Percentiles rank a stretch among this genome's conserved stretches.
Conservation (phyloP, 1,140 invertebrate species). For the Drosophila pruinosa region DNA sequence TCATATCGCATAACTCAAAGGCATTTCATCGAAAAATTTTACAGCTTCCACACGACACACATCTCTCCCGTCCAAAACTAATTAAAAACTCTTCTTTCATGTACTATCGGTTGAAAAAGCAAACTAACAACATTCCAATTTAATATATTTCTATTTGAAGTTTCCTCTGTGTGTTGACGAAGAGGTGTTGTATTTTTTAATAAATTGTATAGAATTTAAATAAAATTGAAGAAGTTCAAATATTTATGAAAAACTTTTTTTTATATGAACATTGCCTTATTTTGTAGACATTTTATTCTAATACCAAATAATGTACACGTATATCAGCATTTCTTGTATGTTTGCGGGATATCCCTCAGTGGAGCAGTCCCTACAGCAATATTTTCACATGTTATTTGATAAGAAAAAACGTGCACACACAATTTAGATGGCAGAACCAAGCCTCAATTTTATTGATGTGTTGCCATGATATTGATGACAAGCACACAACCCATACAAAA, state of each 20-base stretch:
- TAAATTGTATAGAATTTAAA: too few species aligned
- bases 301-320: too few species aligned
- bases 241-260: too few species aligned
- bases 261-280: too few species aligned
- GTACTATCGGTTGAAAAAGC: conserved; percentile 33
- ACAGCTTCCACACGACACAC: conserved; percentile 2
- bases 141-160: conserved; percentile 21
- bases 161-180: not conserved
- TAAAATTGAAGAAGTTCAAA: too few species aligned
- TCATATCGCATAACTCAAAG: conserved; percentile 56
- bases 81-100: conserved; percentile 67
- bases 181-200: not conserved
- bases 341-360: not conserved
- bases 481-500: conserved; percentile 2
- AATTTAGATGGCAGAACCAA: conserved; percentile 44
- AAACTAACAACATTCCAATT: conserved; percentile 55
- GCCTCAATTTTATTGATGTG: conserved; percentile 63
- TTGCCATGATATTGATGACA: conserved; percentile 57
- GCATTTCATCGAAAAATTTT: conserved; percentile 20
- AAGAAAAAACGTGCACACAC: conserved; percentile 26
- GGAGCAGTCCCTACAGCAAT: not conserved
- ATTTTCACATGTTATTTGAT: conserved; percentile 1
- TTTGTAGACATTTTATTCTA: too few species aligned
- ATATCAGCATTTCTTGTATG: too few species aligned
- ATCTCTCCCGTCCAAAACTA: conserved; percentile 33